These are phyloP conservation scores for Cordilura impudica DNA, from an alignment of 2,888 invertebrate genomes.

Conservation along the genomic window DNA sequence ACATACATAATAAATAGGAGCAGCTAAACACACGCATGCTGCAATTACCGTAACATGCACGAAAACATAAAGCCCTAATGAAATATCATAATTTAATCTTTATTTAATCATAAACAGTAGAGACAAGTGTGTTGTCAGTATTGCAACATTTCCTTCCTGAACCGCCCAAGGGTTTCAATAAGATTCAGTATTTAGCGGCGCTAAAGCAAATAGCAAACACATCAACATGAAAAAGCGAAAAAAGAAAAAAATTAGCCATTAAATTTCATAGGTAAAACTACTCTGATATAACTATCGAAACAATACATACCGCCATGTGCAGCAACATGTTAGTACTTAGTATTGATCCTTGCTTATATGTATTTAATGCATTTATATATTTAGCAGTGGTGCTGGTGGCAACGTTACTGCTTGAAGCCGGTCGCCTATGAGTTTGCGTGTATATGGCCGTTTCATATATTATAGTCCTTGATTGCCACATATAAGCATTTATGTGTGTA, in stretches of 20 bases:
- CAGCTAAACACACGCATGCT: neutral
- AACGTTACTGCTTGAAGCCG: no score
- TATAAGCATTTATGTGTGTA: neutral
- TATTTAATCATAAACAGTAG: slow-evolving; percentile 41
- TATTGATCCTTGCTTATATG: neutral
- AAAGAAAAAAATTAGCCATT: neutral
- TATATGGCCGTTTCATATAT: neutral
- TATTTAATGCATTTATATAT: neutral
- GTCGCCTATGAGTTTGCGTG: neutral
- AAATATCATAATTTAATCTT: slow-evolving; percentile 52
- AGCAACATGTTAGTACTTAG: neutral
- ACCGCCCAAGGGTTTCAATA: slow-evolving; percentile 27
- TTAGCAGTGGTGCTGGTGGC: neutral
- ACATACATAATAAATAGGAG: neutral
- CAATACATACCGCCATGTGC: neutral
- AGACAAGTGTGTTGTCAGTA: slow-evolving; percentile 23
- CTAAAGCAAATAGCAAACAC: neutral
- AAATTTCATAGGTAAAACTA: no score
- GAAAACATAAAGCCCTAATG: slow-evolving; percentile 14
- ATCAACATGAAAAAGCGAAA: neutral
- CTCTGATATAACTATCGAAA: neutral
- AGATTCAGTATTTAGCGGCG: neutral
- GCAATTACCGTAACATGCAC: neutral
- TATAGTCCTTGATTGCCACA: neutral
- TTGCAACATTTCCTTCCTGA: slow-evolving; percentile 36